phyloP scores from a whole-genome alignment of 2,888 invertebrate genomes.

The Hoplodrina ambigua region DNA sequence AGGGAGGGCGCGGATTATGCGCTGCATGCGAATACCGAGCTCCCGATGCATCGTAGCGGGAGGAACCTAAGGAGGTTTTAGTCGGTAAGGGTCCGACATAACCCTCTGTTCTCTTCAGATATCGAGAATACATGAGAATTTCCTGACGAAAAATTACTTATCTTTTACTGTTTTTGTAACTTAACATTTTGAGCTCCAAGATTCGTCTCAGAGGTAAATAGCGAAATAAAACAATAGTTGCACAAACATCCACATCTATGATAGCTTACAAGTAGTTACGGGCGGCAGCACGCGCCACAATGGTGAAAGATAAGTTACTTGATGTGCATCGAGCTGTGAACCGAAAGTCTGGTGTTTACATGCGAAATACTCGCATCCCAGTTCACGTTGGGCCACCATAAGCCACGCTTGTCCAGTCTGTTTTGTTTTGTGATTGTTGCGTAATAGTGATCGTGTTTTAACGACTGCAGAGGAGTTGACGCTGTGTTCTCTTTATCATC shows the following conservation, averaged over 20 bases:
- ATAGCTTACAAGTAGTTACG: constrained; percentile 72
- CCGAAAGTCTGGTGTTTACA: constrained; percentile 90
- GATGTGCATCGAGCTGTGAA: constrained; percentile 90
- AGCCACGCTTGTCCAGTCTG: constrained; percentile 78
- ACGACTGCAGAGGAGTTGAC: constrained; percentile 51
- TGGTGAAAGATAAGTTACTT: constrained; percentile 90
- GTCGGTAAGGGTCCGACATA: no score
- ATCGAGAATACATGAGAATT: no score
- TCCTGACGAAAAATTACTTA: no score
- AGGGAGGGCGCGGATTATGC: no score
- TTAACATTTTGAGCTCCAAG: not conserved
- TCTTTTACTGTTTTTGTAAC: no score
- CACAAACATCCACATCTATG: constrained; percentile 73
- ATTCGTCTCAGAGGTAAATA: constrained; percentile 46
- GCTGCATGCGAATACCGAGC: no score
- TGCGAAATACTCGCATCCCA: constrained; percentile 87
- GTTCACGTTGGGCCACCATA: constrained; percentile 82
- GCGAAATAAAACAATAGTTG: constrained; percentile 13
- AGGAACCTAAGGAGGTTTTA: no score
- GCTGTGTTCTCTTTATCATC: constrained; percentile 56
- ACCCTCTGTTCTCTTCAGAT: no score
- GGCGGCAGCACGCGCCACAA: constrained; percentile 87
- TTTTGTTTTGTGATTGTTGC: constrained; percentile 65
- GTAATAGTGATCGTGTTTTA: constrained; percentile 58
- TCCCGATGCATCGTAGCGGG: no score